Conservation (phyloP, 2,797 vertebrate genomes). For the Triplophysa bombifrons region DNA sequence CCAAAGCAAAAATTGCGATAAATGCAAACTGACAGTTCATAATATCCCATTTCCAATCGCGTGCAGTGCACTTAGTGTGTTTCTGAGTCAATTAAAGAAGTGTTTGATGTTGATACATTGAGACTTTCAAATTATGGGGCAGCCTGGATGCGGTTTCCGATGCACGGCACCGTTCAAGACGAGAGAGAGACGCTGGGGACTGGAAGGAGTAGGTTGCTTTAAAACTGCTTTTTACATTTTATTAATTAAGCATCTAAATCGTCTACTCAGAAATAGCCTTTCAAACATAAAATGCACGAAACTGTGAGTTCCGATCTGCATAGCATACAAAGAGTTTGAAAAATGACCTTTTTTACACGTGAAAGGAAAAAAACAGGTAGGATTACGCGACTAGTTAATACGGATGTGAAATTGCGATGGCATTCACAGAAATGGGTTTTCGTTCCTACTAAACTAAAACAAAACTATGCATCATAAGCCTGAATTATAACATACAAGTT, state of each 20-base stretch:
- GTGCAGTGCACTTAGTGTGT: slow-evolving; percentile 68
- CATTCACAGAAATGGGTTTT: slow-evolving; percentile 17
- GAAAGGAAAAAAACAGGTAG: neutral
- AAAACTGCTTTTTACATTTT: neutral
- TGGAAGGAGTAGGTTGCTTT: neutral
- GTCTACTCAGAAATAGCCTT: neutral
- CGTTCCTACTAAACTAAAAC: neutral
- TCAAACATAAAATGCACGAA: neutral
- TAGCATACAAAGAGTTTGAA: neutral
- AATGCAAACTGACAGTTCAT: slow-evolving; percentile 75
- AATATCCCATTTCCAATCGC: slow-evolving; percentile 72
- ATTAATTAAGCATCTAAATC: slow-evolving; percentile 4
- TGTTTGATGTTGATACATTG: slow-evolving; percentile 73
- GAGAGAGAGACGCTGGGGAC: neutral
- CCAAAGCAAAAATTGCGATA: slow-evolving; percentile 62
- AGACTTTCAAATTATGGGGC: slow-evolving; percentile 68
- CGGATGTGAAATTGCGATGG: slow-evolving; percentile 29
- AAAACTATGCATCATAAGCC: neutral
- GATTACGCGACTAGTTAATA: neutral
- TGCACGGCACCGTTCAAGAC: slow-evolving; percentile 7
- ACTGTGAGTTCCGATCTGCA: neutral
- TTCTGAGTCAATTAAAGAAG: slow-evolving; percentile 76
- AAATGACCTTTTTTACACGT: neutral
- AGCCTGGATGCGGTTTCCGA: slow-evolving; percentile 43
- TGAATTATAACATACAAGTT: neutral